Evolutionary conservation across 2,888 invertebrate species (phyloP), one percentile per base, ranked within the genome.

Genomic region (Cactoblastis cactorum): DNA sequence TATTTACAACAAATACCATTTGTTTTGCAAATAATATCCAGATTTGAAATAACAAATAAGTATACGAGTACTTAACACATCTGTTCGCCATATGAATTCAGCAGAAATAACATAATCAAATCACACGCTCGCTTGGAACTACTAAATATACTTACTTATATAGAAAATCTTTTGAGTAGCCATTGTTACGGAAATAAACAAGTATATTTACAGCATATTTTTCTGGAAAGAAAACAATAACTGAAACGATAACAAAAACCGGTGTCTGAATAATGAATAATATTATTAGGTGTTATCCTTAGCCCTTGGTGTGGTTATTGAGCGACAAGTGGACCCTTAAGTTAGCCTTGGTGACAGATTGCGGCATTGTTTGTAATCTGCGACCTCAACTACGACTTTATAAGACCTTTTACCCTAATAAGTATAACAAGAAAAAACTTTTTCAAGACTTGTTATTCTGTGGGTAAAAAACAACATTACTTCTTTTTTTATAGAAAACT

Each of bases 271-370:
- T 19, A 45, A 22, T 46, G 34, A 46, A 46, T 46, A 46, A 46
- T 18, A 14, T 22, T 35, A 18, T 46, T 35, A 3, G 22, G 18
- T 45, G 43, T 18, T 24, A 17, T 24, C 37, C 47, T 48, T 37
- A 37, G 17, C 37, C 37, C 37, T 37, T 37, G 37, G 37, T 37
- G 37, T 48, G 47, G 24, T 48, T 28, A 48, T 37, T 48, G 47
- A 37, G 47, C 28, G 37, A 15, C 37, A 14, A 46, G 45, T 17
- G 46, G 37, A 15, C 47, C 18, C 35, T 22, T n/a, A 19, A 37
- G 14, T 24, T 37, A n/a, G 24, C 47, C 37, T 24, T 6, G 6
- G 37, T 28, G 17, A 6, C 45, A 35, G 15, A 9, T 35, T 35
- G 24, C 15, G 12, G 37, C 12, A 24, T 48, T 48, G 37, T 48